phyloP scores from a whole-genome alignment of 2,888 invertebrate genomes.

The Gonocerus acuteangulatus region DNA sequence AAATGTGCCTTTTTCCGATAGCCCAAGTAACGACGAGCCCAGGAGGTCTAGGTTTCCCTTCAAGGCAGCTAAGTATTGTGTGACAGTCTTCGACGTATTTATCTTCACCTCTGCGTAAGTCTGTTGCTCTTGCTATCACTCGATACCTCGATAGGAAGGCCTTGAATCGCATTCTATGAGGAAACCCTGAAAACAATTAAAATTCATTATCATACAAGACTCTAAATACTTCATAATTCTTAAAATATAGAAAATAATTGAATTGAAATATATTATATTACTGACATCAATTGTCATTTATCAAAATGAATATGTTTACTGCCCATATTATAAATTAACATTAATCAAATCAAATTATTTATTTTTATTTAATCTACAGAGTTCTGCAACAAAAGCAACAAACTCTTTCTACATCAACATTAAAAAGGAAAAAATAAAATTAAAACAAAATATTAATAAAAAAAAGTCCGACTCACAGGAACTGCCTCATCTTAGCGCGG shows the following conservation, averaged over 20 bases:
- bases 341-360: no score
- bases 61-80: slow-evolving; percentile 55
- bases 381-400: no score
- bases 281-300: no score
- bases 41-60: slow-evolving; percentile 37
- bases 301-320: no score
- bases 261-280: no score
- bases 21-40: slow-evolving; percentile 68
- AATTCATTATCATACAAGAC: not conserved
- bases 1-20: slow-evolving; percentile 85
- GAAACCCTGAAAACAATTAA: slow-evolving; percentile 52
- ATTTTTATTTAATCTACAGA: no score
- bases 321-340: no score
- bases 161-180: slow-evolving; percentile 90
- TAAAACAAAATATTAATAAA: no score
- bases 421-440: no score
- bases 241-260: not conserved
- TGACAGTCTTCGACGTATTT: slow-evolving; percentile 69
- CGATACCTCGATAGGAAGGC: slow-evolving; percentile 82
- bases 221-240: not conserved
- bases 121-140: slow-evolving; percentile 71
- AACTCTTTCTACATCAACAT: no score
- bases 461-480: no score
- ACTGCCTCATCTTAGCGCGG: no score
- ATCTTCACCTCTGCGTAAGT: slow-evolving; percentile 57